These are phyloP conservation scores for Iselma pallidipennis DNA, from an alignment of 2,888 invertebrate genomes.

Conservation along the genomic window DNA sequence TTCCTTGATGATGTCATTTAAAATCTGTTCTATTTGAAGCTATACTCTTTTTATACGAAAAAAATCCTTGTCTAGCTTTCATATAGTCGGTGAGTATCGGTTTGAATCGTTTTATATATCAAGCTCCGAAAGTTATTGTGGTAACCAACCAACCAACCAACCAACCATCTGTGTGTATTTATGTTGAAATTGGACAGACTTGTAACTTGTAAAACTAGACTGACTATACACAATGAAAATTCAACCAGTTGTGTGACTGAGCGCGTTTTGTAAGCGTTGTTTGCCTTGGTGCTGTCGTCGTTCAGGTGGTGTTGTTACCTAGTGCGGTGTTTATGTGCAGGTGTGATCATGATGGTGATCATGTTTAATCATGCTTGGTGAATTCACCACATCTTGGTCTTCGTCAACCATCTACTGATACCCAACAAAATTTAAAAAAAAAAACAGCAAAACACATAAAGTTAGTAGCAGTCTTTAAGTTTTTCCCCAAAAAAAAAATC, in stretches of 20 bases:
- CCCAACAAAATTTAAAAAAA: slow-evolving; percentile 17
- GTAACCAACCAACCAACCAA: slow-evolving; percentile 5
- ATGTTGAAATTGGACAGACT: slow-evolving; percentile 8
- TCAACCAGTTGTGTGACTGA: slow-evolving; percentile 26
- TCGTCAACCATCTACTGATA: slow-evolving; percentile 8
- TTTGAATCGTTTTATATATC: slow-evolving; percentile 17
- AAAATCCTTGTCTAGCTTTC: slow-evolving; percentile 14
- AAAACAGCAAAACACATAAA: slow-evolving; percentile 17
- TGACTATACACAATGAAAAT: slow-evolving; percentile 17
- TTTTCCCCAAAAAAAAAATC: background rate
- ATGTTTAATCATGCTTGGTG: slow-evolving; percentile 23
- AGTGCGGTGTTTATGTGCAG: slow-evolving; percentile 31
- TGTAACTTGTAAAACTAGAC: slow-evolving; percentile 9
- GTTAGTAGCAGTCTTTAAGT: slow-evolving; percentile 23
- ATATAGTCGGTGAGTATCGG: slow-evolving; percentile 23
- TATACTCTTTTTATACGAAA: background rate
- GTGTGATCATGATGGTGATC: slow-evolving; percentile 30
- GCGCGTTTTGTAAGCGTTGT: slow-evolving; percentile 11
- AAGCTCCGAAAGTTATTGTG: slow-evolving; percentile 18
- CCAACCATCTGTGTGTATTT: slow-evolving; percentile 17
- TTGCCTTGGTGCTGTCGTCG: background rate
- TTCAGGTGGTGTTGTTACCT: slow-evolving; percentile 11
- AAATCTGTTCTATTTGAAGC: slow-evolving; percentile 11
- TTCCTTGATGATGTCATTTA: slow-evolving; percentile 26
- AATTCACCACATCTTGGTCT: slow-evolving; percentile 29